phyloP scores from a whole-genome alignment of 2,113 vertebrate species.

The Gymnogyps californianus region DNA sequence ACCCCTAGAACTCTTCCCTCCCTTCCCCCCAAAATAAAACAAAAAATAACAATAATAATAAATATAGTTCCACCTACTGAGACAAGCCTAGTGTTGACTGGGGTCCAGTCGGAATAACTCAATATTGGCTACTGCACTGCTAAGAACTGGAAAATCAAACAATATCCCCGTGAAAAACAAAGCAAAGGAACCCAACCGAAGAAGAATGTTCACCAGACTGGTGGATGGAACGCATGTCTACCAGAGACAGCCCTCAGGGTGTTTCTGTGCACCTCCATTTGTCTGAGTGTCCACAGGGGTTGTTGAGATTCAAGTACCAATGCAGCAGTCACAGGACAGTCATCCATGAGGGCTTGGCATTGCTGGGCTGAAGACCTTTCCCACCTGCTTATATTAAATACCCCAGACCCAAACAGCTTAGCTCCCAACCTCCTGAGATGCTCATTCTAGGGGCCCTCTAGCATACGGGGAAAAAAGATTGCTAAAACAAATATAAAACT shows the following conservation, averaged over 20 bases:
- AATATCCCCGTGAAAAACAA: background rate
- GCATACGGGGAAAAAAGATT: background rate
- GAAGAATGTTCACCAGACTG: background rate
- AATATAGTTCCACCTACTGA: constrained; percentile 52
- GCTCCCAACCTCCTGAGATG: background rate
- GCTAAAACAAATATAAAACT: background rate
- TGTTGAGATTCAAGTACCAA: background rate
- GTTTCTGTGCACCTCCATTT: background rate
- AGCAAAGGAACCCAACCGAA: background rate
- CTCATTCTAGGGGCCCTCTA: background rate
- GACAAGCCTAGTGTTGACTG: constrained; percentile 60
- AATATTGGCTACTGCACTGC: constrained; percentile 47
- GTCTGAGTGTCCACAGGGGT: background rate
- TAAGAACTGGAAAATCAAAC: constrained; percentile 40
- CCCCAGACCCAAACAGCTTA: background rate
- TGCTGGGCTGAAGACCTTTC: background rate
- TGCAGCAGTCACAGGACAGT: background rate
- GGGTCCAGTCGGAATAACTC: constrained; percentile 35
- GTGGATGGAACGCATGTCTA: background rate
- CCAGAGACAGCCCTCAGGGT: background rate
- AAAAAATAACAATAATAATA: constrained; percentile 9
- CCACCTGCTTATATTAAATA: background rate
- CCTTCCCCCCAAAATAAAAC: constrained; percentile 12
- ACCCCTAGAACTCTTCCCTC: constrained; percentile 35
- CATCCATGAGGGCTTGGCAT: background rate